Evolutionary conservation across 2,113 vertebrate species (phyloP).

Genomic region (Oriolus oriolus): DNA sequence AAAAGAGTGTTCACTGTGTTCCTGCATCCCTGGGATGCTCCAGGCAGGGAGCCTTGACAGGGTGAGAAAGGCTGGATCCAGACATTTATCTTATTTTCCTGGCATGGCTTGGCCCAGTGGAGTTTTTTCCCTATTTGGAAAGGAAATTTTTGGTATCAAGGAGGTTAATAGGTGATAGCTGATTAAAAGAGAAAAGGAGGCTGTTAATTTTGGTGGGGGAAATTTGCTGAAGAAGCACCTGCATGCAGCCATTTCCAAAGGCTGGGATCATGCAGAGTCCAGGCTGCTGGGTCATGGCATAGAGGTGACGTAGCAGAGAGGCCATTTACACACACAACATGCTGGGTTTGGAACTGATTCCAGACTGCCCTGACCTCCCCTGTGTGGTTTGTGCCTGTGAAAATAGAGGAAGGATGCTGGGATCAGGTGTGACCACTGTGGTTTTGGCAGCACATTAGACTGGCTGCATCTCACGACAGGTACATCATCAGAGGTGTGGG

Average conservation of each 20-base stretch:
- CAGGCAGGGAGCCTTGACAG: background rate
- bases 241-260: background rate
- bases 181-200: background rate
- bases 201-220: background rate
- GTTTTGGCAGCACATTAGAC: background rate
- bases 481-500: background rate
- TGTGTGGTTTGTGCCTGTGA: background rate
- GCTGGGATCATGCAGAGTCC: fast-evolving
- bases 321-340: background rate
- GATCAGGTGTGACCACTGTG: background rate
- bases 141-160: background rate
- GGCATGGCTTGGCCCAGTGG: background rate
- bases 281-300: background rate
- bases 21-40: fast-evolving
- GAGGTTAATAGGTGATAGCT: background rate
- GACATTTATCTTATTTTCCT: background rate
- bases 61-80: background rate
- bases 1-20: too few species aligned
- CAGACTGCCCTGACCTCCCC: background rate
- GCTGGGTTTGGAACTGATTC: background rate
- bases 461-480: background rate
- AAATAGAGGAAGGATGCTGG: background rate
- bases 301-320: background rate
- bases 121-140: background rate
- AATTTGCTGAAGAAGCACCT: background rate